Base-by-base conservation (phyloP, 2,797 vertebrate species). In the Enteromius afrohamiltoni region DNA sequence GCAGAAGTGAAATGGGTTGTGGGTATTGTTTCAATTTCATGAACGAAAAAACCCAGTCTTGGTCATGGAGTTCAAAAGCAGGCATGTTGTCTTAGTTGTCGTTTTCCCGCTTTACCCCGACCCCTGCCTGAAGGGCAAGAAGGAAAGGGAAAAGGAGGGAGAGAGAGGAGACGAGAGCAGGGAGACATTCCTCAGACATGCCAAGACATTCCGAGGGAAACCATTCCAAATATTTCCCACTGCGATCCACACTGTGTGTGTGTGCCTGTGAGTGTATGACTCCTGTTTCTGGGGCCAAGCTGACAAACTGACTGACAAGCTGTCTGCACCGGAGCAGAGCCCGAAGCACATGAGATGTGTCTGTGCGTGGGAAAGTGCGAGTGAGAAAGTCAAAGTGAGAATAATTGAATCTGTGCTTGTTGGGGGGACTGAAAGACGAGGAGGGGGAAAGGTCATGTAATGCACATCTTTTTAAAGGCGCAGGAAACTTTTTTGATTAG, bases 181-280 rank as follows among this genome's bases (percentile, higher is more conserved):
- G 80, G 88, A 89, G 89, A 89, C 93, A 94, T 95, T 95, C 94
- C 93, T 91, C 89, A 92, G 91, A 91, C 92, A 93, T 86, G 92
- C 94, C 94, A 95, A 95, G 93, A 94, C 94, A 95, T 95, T 95
- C 94, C 92, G 82, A 93, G 92, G 93, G 92, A 95, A 95, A 94
- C 93, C 93, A 95, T 95, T 92, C 92, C 92, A 95, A 95, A 94
- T 93, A 94, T 94, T 94, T 94, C 92, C 89, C 92, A 87, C 89
- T 93, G 91, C 91, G 91, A 92, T 93, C 89, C 89, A 21, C 93
- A 62, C 82, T 91, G 86, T 91, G 86, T 90, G 86, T 83, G 83
- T 71, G 92, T 90, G 89, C 21, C 91, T 70, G 79, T 90, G 88
- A 89, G 86, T 26, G 9, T 77, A 45, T 78, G 55, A 60, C 40